These are phyloP conservation scores for Escarpia spicata DNA, from an alignment of 2,888 invertebrate species.

Conservation along the genomic window DNA sequence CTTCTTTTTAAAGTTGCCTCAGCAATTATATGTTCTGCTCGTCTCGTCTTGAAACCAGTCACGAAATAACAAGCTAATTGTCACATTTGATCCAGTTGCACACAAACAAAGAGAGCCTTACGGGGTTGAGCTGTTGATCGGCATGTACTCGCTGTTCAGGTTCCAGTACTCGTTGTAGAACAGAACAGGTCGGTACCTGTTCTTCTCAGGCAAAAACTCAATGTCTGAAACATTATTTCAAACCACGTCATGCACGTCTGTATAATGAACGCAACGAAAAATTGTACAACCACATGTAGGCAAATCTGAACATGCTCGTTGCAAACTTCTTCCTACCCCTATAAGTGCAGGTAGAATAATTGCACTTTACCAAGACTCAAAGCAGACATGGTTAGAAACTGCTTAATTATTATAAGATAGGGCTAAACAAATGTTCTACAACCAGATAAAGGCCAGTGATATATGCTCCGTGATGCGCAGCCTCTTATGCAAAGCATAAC, in stretches of 20 bases:
- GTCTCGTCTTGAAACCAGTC: neutral
- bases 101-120: conserved; percentile 58
- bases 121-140: conserved; percentile 83
- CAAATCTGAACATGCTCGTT: neutral
- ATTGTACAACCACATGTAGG: neutral
- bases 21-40: neutral
- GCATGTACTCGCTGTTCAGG: conserved; percentile 87
- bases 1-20: neutral
- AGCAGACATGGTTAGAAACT: neutral
- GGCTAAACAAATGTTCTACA: no score
- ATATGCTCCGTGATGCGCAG: no score
- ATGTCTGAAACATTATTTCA: conserved; percentile 71
- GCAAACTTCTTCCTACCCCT: neutral
- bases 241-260: neutral
- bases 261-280: neutral
- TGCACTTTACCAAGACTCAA: neutral
- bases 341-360: neutral
- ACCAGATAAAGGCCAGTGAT: no score
- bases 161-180: conserved; percentile 99
- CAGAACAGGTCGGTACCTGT: conserved; percentile 90
- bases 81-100: neutral
- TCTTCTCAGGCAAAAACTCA: conserved; percentile 85
- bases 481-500: no score
- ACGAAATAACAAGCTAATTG: neutral
- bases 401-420: neutral